Conservation (phyloP, 2,888 invertebrate genomes). For the Dynastes tityus region DNA sequence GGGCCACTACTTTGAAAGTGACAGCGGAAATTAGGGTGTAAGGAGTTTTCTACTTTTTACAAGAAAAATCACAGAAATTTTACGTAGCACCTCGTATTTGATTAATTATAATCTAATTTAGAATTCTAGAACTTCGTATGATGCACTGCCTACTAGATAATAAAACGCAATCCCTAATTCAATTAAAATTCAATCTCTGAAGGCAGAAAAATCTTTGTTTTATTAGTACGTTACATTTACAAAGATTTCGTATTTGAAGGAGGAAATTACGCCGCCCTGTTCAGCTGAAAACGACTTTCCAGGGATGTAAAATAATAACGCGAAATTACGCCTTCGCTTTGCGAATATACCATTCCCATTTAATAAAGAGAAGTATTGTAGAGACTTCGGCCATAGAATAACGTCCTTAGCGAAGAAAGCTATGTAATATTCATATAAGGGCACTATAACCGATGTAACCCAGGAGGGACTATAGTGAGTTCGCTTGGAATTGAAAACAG, state of each 20-base stretch:
- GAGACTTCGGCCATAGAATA: neutral
- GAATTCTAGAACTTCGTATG: neutral
- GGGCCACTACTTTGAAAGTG: too few species aligned
- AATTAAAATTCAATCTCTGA: constrained; percentile 6
- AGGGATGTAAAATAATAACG: constrained; percentile 17
- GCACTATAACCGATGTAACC: too few species aligned
- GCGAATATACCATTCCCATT: neutral
- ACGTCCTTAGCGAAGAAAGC: neutral
- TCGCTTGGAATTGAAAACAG: too few species aligned
- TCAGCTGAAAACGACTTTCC: constrained; percentile 9
- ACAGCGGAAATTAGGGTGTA: too few species aligned
- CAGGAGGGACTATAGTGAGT: too few species aligned
- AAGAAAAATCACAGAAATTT: too few species aligned
- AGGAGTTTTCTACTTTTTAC: too few species aligned
- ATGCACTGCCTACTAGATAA: neutral
- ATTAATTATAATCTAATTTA: too few species aligned
- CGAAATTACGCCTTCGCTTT: constrained; percentile 18
- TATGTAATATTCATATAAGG: neutral
- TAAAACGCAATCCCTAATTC: neutral
- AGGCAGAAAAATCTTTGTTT: constrained; percentile 3
- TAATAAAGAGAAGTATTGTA: constrained; percentile 30
- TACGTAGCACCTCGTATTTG: too few species aligned
- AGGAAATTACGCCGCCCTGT: constrained; percentile 3
- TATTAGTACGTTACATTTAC: neutral
- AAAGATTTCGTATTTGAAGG: neutral